Conservation (phyloP, 2,888 invertebrate genomes). For the Portevinia maculata region DNA sequence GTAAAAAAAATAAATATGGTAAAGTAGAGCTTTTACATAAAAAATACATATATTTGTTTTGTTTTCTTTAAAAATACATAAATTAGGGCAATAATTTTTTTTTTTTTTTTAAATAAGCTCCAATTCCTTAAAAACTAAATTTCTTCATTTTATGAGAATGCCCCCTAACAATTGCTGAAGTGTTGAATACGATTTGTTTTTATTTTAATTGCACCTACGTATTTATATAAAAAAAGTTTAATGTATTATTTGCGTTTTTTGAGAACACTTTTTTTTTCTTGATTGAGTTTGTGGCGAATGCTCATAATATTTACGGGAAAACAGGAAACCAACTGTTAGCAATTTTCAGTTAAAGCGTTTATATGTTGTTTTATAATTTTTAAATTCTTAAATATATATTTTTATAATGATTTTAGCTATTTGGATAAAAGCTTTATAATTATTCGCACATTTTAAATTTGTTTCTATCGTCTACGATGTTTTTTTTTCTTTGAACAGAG, state of each 20-base stretch:
- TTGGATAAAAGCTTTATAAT: constrained; percentile 46
- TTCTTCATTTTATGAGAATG: constrained; percentile 46
- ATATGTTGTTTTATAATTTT: constrained; percentile 24
- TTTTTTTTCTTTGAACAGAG: constrained; percentile 37
- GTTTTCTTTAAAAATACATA: constrained; percentile 57
- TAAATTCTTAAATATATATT: constrained; percentile 31
- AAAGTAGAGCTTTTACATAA: constrained; percentile 67
- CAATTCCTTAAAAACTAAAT: constrained; percentile 69
- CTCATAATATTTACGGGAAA: constrained; percentile 14
- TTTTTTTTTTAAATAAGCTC: constrained; percentile 60
- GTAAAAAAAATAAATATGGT: constrained; percentile 68
- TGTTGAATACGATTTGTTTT: constrained; percentile 18
- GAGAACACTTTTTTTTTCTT: constrained; percentile 32
- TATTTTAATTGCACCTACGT: constrained; percentile 62
- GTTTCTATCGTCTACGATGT: constrained; percentile 23
- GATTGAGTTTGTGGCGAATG: constrained; percentile 20
- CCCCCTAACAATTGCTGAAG: constrained; percentile 55
- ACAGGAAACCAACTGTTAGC: constrained; percentile 32
- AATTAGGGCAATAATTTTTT: constrained; percentile 57
- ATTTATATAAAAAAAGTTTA: constrained; percentile 43
- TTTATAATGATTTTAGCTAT: constrained; percentile 33
- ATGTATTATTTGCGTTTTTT: constrained; percentile 19
- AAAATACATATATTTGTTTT: constrained; percentile 58
- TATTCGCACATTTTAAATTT: constrained; percentile 32
- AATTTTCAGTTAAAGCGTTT: constrained; percentile 45